These are phyloP conservation scores for Atherinosoma microstoma DNA, from an alignment of 2,797 vertebrate species.

Conservation along the genomic window DNA sequence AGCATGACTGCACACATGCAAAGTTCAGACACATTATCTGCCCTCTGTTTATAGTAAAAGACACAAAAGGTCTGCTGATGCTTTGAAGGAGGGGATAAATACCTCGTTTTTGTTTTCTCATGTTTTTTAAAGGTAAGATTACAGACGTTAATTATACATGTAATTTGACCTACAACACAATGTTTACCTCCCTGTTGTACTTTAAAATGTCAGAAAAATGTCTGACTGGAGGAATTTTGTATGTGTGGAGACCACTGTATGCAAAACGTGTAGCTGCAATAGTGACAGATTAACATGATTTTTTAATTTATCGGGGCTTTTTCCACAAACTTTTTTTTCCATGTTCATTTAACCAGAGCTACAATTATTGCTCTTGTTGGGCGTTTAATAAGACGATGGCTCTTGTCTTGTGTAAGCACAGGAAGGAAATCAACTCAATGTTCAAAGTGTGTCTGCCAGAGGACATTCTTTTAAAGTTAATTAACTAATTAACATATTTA, in stretches of 20 bases:
- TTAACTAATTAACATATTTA: too few relatives aligned
- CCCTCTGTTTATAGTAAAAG: constrained; percentile 6
- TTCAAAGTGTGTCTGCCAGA: background rate
- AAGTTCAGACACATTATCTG: constrained; percentile 20
- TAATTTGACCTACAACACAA: background rate
- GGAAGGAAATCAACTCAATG: background rate
- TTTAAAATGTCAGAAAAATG: background rate
- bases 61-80: constrained; percentile 1
- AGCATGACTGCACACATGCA: constrained; percentile 36
- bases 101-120: too few relatives aligned
- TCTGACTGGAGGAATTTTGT: background rate
- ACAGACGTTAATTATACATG: too few relatives aligned
- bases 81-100: background rate
- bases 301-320: background rate
- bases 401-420: too few relatives aligned
- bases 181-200: background rate
- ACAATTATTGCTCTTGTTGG: too few relatives aligned
- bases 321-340: too few relatives aligned
- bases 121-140: too few relatives aligned
- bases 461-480: too few relatives aligned
- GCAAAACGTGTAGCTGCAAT: constrained; percentile 2
- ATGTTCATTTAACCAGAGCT: too few relatives aligned
- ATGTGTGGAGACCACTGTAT: constrained; percentile 9
- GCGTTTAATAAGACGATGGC: too few relatives aligned
- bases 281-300: background rate